Base-by-base conservation (phyloP, 35 echinoderm and acorn worm species). In the Strongylocentrotus purpuratus region DNA sequence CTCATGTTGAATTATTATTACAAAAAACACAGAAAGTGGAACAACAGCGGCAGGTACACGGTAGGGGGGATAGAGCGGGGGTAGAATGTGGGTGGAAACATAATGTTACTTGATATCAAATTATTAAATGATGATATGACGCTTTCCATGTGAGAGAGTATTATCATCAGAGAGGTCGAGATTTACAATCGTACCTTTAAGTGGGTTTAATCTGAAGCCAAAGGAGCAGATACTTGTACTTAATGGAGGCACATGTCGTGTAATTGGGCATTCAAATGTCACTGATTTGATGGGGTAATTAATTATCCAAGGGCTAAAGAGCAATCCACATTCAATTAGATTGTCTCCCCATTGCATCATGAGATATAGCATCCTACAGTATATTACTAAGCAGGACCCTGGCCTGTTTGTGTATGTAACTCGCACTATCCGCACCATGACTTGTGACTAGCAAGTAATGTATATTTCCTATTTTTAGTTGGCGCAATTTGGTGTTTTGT, bases 251-350 rank as follows among this genome's bases (percentile, higher is more conserved):
- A 78, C 15, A 78, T 78, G 65, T 78, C 65, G 22, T n/a, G 28
- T 78, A 78, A 78, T 78, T 78, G 65, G 65, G 65, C 65, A 78
- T 78, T 78, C 65, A 78, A 78, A 78, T 78, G 65, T 78, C 65
- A 78, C 65, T 78, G 65, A 78, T 78, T 78, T 78, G 65, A 78
- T 78, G 65, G 65, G 65, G 65, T 78, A 78, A 78, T 78, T 78
- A 78, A 78, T 78, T 78, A 78, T 78, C 65, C 20, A 25, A 78
- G 65, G 65, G 28, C 65, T 78, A 78, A 78, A n/a, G 65, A 78
- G 65, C 28, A 78, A 22, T 78, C 65, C 65, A 78, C 65, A 28
- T 78, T 78, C 65, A 78, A 78, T 78, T 78, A 78, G 65, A 78
- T 22, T 78, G 65, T 78, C 65, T n/a, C 65, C 20, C 65, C 65